Percentiles rank a stretch among this genome's conserved stretches.
phyloP scores from a whole-genome alignment of 2,797 vertebrate genomes.

The Acropternis orthonyx region DNA sequence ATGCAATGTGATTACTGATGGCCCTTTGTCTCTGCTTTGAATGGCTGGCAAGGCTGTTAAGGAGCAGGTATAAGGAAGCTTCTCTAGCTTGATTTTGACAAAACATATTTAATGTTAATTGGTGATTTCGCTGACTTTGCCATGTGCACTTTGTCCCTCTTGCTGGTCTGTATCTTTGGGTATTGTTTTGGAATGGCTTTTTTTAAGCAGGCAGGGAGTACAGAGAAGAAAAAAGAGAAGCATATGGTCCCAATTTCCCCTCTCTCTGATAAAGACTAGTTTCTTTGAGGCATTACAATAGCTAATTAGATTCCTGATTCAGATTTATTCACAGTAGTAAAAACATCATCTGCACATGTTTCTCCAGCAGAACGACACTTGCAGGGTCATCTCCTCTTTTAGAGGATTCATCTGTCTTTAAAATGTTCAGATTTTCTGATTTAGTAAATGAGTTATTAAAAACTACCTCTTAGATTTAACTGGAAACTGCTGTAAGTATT shows the following conservation, averaged over 20 bases:
- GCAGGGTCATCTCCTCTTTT: background rate
- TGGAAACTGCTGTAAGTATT: background rate
- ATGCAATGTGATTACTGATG: background rate
- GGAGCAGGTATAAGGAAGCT: background rate
- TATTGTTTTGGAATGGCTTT: background rate
- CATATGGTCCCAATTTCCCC: constrained; percentile 17
- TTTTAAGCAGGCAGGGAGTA: background rate
- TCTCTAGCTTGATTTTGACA: background rate
- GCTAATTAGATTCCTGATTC: constrained; percentile 44
- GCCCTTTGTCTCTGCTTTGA: background rate
- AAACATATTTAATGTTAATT: background rate
- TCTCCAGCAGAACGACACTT: background rate
- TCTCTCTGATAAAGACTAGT: background rate
- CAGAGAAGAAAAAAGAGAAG: background rate
- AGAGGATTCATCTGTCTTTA: background rate
- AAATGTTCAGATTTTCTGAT: background rate
- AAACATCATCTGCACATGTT: background rate
- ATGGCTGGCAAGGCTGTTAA: background rate
- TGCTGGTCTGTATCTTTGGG: background rate
- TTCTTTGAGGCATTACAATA: constrained; percentile 26
- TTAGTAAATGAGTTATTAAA: constrained; percentile 12
- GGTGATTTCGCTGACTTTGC: background rate
- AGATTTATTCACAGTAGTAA: constrained; percentile 29
- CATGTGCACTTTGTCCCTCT: background rate
- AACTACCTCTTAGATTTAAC: background rate